Evolutionary conservation across 2,797 vertebrate genomes (phyloP).

Genomic region (Macropodus opercularis): DNA sequence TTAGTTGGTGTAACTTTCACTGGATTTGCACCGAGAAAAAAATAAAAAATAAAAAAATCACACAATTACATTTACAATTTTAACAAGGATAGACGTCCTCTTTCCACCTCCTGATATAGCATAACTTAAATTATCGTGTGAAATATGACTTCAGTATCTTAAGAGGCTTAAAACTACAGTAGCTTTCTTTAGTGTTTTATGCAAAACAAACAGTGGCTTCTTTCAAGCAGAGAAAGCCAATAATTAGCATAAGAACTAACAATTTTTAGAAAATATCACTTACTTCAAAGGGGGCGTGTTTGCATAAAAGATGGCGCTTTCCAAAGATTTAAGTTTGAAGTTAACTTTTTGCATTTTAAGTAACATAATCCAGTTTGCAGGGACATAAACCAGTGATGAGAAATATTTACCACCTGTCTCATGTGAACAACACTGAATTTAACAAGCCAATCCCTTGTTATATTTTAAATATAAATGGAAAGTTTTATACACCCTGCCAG

Average conservation of each 20-base stretch:
- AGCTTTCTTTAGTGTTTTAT: neutral
- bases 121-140: neutral
- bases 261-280: slow-evolving; percentile 17
- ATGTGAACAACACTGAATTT: neutral
- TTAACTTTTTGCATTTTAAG: slow-evolving; percentile 7
- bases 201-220: neutral
- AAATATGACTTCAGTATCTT: no score
- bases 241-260: neutral
- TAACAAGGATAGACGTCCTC: slow-evolving; percentile 1
- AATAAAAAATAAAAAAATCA: no score
- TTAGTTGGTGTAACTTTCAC: slow-evolving; percentile 1
- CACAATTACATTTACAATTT: neutral
- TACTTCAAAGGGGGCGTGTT: neutral
- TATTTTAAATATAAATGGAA: neutral
- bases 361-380: slow-evolving; percentile 23
- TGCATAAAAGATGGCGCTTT: slow-evolving; percentile 13
- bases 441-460: neutral
- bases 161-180: neutral
- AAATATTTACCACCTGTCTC: neutral
- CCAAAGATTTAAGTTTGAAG: neutral
- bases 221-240: neutral
- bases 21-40: neutral
- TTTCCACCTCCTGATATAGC: neutral
- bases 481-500: neutral
- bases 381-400: slow-evolving; percentile 9